Percentiles rank a stretch among this genome's conserved stretches.
Conservation (phyloP, 2,888 invertebrate genomes). For the Argynnis bischoffii region DNA sequence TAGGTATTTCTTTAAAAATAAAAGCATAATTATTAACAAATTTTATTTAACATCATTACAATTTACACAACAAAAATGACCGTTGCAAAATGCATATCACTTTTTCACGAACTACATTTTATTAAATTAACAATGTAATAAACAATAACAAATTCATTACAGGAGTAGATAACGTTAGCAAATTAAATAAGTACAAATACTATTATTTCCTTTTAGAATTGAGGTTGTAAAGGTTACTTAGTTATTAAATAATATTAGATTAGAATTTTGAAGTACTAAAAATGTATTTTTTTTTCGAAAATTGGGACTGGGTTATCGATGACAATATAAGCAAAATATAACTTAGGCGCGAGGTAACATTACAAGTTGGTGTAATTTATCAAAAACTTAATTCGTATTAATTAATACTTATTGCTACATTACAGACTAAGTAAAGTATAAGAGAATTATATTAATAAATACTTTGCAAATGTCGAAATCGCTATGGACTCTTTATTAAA, state of each 20-base stretch:
- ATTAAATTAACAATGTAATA: slow-evolving; percentile 26
- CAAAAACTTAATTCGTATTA: too few relatives aligned
- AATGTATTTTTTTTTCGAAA: too few relatives aligned
- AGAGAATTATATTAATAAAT: slow-evolving; percentile 6
- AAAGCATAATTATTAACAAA: slow-evolving; percentile 45
- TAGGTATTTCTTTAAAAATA: neutral
- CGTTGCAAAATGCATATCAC: slow-evolving; percentile 74
- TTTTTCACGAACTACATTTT: slow-evolving; percentile 52
- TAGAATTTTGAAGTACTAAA: too few relatives aligned
- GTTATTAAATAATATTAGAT: too few relatives aligned
- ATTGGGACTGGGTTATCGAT: too few relatives aligned
- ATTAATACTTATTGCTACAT: neutral
- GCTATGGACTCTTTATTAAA: neutral
- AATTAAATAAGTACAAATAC: too few relatives aligned
- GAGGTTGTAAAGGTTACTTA: too few relatives aligned
- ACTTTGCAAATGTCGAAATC: neutral
- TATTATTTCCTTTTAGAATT: too few relatives aligned
- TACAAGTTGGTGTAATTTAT: too few relatives aligned
- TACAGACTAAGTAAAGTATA: neutral
- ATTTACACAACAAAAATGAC: slow-evolving; percentile 61
- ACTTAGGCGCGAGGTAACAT: too few relatives aligned
- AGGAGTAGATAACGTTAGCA: slow-evolving; percentile 47
- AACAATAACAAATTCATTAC: slow-evolving; percentile 17
- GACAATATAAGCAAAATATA: too few relatives aligned
- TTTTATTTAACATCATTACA: slow-evolving; percentile 54